Evolutionary conservation across 2,888 invertebrate genomes (phyloP), one percentile per base, ranked within the genome.

Genomic region (Meteorus colon): DNA sequence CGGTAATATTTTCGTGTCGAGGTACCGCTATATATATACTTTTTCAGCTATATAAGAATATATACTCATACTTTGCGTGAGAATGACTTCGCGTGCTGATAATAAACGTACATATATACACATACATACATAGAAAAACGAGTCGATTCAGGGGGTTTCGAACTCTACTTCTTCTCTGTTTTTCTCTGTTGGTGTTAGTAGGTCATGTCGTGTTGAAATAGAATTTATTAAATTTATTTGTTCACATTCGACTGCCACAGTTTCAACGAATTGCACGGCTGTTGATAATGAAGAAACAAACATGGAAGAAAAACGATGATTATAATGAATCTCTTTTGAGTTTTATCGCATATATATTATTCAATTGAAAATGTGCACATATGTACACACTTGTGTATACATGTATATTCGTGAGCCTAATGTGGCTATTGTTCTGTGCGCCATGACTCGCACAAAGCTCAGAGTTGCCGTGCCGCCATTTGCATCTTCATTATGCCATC

Each of bases 401-500:
- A 48, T n/a, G 14, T 48, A 16, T 48, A n/a, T 6, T 4, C 5
- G n/a, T 19, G 73, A 69, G 73, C 68, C 76, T 73, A 67, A 70
- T 77, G 78, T 80, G 80, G 81, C 81, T 83, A 81, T 81, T 80
- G 80, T 82, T 80, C 74, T 78, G 69, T 75, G 73, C 75, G 76
- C 59, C 74, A 68, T 74, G 45, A 76, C 72, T 66, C 62, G 75
- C 77, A 79, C 82, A 80, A 80, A 83, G 80, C 79, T 79, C 77
- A 55, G 60, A 75, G 70, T 74, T 83, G 81, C 83, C 82, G 82
- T 82, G 83, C 81, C 74, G 80, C 81, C 82, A 86, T 87, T 87
- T 87, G 86, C 87, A 87, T 87, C 86, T 86, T 86, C 87, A 86
- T 87, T 87, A 41, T 41, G 85, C 83, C 86, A 85, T 86, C 83